These are phyloP conservation scores for Mystacides longicornis DNA, from an alignment of 2,888 invertebrate species.

Conservation along the genomic window DNA sequence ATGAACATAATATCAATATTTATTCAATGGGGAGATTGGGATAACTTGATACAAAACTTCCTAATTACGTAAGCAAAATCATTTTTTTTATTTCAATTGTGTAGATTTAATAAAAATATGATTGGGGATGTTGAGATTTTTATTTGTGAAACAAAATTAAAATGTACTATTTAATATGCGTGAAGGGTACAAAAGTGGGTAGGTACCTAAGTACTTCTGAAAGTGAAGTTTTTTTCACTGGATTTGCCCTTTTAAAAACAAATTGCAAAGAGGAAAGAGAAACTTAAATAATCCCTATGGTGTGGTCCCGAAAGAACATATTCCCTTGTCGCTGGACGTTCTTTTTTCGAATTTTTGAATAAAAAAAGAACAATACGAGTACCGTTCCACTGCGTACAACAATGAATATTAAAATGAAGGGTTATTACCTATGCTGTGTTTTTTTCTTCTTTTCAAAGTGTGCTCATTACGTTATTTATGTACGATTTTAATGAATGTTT, in stretches of 20 bases:
- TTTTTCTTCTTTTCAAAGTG: slow-evolving; percentile 7
- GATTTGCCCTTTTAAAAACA: slow-evolving; percentile 18
- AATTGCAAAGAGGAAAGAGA: slow-evolving; percentile 16
- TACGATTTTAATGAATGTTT: background rate
- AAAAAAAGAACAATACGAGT: slow-evolving; percentile 18
- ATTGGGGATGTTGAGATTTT: no score
- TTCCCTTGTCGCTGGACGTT: slow-evolving; percentile 3
- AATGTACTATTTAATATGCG: slow-evolving; percentile 25
- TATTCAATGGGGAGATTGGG: no score
- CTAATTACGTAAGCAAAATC: no score
- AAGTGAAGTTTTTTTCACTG: background rate
- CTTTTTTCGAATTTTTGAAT: slow-evolving; percentile 1
- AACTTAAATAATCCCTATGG: slow-evolving; percentile 8
- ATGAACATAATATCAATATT: no score
- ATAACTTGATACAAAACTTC: no score
- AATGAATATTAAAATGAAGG: slow-evolving; percentile 26
- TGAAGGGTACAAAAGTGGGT: slow-evolving; percentile 21
- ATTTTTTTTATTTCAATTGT: no score
- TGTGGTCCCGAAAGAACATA: slow-evolving; percentile 1
- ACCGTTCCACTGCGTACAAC: slow-evolving; percentile 12
- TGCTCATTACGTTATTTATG: slow-evolving; percentile 4
- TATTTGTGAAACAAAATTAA: slow-evolving; percentile 16
- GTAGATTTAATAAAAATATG: no score
- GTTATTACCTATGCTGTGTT: slow-evolving; percentile 21
- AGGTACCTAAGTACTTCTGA: slow-evolving; percentile 5